These are phyloP conservation scores for Caenorhabditis latens DNA, from an alignment of 1,140 invertebrate genomes.

Conservation along the genomic window DNA sequence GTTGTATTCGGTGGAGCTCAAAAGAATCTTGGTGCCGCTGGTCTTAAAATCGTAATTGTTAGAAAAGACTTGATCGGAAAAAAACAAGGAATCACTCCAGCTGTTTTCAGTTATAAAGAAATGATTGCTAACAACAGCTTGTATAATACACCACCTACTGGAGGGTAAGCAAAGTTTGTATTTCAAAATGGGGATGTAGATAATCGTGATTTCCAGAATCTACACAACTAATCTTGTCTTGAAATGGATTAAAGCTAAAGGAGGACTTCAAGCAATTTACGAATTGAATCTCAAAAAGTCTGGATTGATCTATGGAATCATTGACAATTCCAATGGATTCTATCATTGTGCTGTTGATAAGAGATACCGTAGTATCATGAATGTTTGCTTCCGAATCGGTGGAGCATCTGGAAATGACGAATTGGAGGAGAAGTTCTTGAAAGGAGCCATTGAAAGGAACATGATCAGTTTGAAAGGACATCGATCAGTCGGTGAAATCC, in stretches of 20 bases:
- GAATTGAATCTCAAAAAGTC: conserved; percentile 84
- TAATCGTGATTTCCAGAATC: conserved; percentile 83
- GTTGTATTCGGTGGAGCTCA: conserved; percentile 95
- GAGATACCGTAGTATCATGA: conserved; percentile 84
- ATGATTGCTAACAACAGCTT: conserved; percentile 89
- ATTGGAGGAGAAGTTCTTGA: conserved; percentile 89
- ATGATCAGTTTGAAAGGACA: conserved; percentile 95
- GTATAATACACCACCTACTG: conserved; percentile 94
- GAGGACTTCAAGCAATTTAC: conserved; percentile 84
- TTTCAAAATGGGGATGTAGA: no score
- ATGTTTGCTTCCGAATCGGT: conserved; percentile 90
- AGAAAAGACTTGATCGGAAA: conserved; percentile 90
- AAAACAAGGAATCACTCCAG: conserved; percentile 80
- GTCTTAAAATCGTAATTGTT: conserved; percentile 91
- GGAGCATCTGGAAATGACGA: conserved; percentile 81
- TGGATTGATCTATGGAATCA: conserved; percentile 85
- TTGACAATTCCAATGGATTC: conserved; percentile 89
- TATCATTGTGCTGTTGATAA: conserved; percentile 81
- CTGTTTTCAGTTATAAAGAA: conserved; percentile 88
- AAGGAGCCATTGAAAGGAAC: conserved; percentile 83
- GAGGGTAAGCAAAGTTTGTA: conserved; percentile 83
- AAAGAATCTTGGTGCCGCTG: conserved; percentile 95
- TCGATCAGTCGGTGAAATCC: conserved; percentile 91
- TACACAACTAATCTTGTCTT: conserved; percentile 91
- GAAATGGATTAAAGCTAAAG: conserved; percentile 86